phyloP scores from a whole-genome alignment of 2,113 vertebrate species.

The Gymnorhina tibicen region DNA sequence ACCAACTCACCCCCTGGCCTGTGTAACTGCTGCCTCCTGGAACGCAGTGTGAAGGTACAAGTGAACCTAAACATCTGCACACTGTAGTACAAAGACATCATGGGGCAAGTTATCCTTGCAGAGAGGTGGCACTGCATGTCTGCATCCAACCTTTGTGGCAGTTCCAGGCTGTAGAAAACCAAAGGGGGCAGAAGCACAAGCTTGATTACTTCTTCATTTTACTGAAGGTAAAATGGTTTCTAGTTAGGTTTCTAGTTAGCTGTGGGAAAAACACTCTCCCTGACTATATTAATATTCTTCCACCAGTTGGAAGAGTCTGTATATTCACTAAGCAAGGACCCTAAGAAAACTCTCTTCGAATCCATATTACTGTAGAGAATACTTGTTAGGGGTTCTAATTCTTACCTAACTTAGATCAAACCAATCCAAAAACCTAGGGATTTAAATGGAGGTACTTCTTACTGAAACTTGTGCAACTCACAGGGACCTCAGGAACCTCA shows the following conservation, averaged over 20 bases:
- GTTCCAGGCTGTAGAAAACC: background rate
- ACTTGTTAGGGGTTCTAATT: background rate
- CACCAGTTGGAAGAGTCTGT: background rate
- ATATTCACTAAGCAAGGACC: background rate
- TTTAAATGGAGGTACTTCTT: background rate
- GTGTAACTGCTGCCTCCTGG: background rate
- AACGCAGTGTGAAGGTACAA: background rate
- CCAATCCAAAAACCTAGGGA: background rate
- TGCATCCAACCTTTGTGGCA: background rate
- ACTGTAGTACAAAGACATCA: background rate
- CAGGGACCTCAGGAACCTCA: background rate
- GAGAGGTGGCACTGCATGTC: accelerated
- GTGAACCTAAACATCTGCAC: background rate
- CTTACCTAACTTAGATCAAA: background rate
- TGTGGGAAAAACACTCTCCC: background rate
- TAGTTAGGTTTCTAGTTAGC: background rate
- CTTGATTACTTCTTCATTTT: background rate
- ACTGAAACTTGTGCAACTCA: background rate
- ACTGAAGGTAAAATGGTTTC: too few relatives aligned
- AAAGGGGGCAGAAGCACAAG: background rate
- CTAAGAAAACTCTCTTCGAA: background rate
- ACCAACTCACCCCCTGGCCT: accelerated
- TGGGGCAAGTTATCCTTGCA: background rate
- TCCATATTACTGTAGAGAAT: background rate
- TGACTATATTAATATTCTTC: background rate